These are phyloP conservation scores for Erebia ligea DNA, from an alignment of 2,888 invertebrate genomes.

Conservation along the genomic window DNA sequence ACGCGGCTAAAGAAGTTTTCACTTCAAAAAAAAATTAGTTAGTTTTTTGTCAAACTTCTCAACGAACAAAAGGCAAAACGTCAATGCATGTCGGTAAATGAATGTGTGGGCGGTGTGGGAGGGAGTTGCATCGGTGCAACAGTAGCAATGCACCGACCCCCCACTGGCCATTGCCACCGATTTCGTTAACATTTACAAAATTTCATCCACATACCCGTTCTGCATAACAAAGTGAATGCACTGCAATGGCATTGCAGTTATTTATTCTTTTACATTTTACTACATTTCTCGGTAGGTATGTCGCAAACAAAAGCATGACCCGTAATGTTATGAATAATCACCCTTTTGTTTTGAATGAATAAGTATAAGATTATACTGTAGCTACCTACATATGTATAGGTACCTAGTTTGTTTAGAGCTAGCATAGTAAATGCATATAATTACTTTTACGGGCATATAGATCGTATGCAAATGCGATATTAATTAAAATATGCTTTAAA, in stretches of 20 bases:
- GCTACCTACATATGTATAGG: background rate
- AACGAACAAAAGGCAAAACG: conserved; percentile 22
- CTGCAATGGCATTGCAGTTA: conserved; percentile 26
- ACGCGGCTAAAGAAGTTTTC: too few species aligned
- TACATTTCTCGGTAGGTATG: conserved; percentile 10
- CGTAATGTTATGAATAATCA: conserved; percentile 13
- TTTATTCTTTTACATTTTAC: conserved; percentile 27
- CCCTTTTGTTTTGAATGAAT: conserved; percentile 20
- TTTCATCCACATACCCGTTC: conserved; percentile 46
- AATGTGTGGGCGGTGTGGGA: conserved; percentile 37
- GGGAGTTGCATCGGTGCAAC: conserved; percentile 36
- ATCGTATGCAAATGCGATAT: too few species aligned
- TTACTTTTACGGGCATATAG: too few species aligned
- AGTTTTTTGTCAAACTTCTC: conserved; percentile 16
- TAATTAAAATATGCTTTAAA: too few species aligned
- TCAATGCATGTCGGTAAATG: conserved; percentile 28
- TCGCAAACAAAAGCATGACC: background rate
- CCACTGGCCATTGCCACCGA: conserved; percentile 69
- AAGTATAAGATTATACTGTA: background rate
- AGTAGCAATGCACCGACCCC: conserved; percentile 61
- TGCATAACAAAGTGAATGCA: conserved; percentile 35
- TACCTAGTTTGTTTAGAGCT: too few species aligned
- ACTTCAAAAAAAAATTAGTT: too few species aligned
- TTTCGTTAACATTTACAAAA: conserved; percentile 58
- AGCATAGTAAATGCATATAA: too few species aligned